phyloP scores from a whole-genome alignment of 1,140 invertebrate genomes.

The Pogonomyrmex barbatus region DNA sequence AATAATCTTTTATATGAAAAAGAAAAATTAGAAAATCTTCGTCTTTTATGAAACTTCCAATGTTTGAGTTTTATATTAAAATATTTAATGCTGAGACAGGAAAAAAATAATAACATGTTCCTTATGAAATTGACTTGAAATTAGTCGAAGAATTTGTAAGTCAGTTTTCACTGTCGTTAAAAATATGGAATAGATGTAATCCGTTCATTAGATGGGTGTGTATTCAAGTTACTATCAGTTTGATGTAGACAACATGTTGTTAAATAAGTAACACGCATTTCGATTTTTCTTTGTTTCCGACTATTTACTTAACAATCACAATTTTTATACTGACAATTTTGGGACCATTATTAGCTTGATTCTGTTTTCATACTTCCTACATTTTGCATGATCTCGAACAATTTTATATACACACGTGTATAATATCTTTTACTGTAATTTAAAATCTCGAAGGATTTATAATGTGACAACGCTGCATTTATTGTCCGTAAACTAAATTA shows the following conservation, averaged over 20 bases:
- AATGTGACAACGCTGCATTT: conserved; percentile 48
- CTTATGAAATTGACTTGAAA: not conserved
- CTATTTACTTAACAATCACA: conserved; percentile 57
- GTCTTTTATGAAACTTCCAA: not conserved
- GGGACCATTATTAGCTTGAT: conserved; percentile 72
- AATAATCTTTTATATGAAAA: not conserved
- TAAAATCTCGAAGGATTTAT: conserved; percentile 49
- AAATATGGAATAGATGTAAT: conserved; percentile 61
- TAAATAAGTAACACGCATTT: conserved; percentile 46
- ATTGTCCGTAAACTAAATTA: conserved; percentile 40
- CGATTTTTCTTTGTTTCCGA: conserved; percentile 40
- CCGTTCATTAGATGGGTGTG: conserved; percentile 64
- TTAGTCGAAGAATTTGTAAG: conserved; percentile 26
- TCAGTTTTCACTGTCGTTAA: conserved; percentile 20
- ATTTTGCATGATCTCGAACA: conserved; percentile 48
- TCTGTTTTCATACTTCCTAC: conserved; percentile 44
- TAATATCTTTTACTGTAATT: conserved; percentile 56
- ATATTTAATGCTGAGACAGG: not conserved
- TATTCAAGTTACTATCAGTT: conserved; percentile 68
- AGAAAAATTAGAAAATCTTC: not conserved
- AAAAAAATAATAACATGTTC: not conserved
- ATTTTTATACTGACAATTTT: conserved; percentile 71
- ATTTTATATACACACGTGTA: conserved; percentile 52
- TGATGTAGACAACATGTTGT: conserved; percentile 57
- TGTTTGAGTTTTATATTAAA: not conserved